Evolutionary conservation across 30 jellyfish, hydroid and myxozoan species (phyloP).

Genomic region (Sanderia malayensis): DNA sequence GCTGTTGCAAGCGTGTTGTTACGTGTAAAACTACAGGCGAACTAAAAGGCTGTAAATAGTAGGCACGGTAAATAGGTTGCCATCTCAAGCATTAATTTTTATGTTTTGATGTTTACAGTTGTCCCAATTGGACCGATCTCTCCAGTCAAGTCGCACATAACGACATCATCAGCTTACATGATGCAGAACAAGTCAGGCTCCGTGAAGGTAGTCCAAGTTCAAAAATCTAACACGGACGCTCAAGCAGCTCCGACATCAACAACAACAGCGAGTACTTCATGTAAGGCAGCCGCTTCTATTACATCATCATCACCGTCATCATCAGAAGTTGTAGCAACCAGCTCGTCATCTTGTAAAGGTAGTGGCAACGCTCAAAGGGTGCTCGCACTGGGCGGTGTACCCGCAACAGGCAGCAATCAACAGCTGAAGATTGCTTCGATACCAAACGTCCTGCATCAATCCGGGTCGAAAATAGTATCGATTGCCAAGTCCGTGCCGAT

Average conservation of each 20-base stretch:
- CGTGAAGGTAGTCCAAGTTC: conserved; percentile 88
- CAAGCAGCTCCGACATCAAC: too few species aligned
- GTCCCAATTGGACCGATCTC: conserved; percentile 84
- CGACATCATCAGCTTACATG: conserved; percentile 17
- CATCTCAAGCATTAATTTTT: too few species aligned
- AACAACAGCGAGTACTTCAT: conserved; percentile 11
- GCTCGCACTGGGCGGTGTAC: conserved; percentile 64
- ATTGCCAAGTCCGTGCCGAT: conserved; percentile 95
- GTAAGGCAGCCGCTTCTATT: conserved; percentile 24
- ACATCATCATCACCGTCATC: conserved; percentile 53
- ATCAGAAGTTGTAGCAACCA: conserved; percentile 35
- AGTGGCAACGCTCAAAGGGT: conserved; percentile 73
- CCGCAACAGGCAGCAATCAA: conserved; percentile 66
- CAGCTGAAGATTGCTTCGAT: conserved; percentile 78
- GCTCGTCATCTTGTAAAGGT: too few species aligned
- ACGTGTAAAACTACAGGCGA: too few species aligned
- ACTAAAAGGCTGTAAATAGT: too few species aligned
- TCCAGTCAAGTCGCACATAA: conserved; percentile 56
- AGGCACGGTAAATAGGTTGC: too few species aligned
- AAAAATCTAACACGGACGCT: conserved; percentile 61
- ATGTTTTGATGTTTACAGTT: conserved; percentile 27
- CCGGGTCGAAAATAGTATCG: conserved; percentile 81
- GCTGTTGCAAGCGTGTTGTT: too few species aligned
- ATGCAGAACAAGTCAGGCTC: conserved; percentile 24
- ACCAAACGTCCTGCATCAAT: conserved; percentile 67